Evolutionary conservation across 2,113 vertebrate genomes (phyloP), one percentile per base, ranked within the genome.

Genomic region (Pseudorhombus dupliciocellatus): DNA sequence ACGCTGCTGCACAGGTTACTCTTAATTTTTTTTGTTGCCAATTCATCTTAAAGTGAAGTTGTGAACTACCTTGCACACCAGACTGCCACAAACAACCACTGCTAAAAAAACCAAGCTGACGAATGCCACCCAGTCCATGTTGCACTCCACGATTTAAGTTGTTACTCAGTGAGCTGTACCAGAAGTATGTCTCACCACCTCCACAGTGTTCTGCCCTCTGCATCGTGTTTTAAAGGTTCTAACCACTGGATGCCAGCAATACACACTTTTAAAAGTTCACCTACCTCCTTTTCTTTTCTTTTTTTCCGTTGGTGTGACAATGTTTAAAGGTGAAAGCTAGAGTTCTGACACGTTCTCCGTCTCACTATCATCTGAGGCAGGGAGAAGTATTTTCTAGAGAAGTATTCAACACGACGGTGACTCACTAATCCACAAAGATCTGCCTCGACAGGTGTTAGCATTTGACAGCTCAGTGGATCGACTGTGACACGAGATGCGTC

Each of bases 211-310:
- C 62, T 68, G 66, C 68, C 67, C 58, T 65, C 62, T 52, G 58
- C 30, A 1, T 78, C 48, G 55, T 51, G 56, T 78, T 72, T 79
- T 65, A 61, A 68, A 70, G 65, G 61, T 62, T 90, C 59, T 63
- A 63, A 64, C 51, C 65, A 84, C 77, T 75, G 81, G 81, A 85
- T 84, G 78, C 83, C 87, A 91, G 83, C 89, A 89, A 86, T 86
- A 87, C 70, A 87, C 70, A 15, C 60, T 60, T 78, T 44, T 18
- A 31, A 82, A 80, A 77, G 77, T 77, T 86, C 67, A 84, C 84
- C 89, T 91, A 90, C 90, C 89, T 91, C 90, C 57, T 83, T 69
- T 70, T 66, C 67, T 71, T 70, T 83, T 69, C 67, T 66, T 67
- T 71, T 70, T 76, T 67, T 31, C 6, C 7, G 18, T n/a, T 20